phyloP scores from a whole-genome alignment of 2,797 vertebrate species.

The Melanotaenia boesemani region DNA sequence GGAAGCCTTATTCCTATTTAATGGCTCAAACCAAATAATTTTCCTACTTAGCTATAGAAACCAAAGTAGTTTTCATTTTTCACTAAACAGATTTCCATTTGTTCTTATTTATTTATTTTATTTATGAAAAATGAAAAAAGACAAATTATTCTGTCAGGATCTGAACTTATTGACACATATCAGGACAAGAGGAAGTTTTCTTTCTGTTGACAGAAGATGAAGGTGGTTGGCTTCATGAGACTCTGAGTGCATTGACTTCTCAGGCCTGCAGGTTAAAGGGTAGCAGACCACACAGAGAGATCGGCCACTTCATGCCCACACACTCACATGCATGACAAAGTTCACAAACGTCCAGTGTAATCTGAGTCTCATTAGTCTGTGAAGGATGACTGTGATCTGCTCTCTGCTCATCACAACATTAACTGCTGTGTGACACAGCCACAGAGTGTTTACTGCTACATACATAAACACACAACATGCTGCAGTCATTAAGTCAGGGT shows the following conservation, averaged over 20 bases:
- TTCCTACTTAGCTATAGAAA: too few relatives aligned
- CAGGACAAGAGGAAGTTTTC: too few relatives aligned
- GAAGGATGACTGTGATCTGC: conserved; percentile 28
- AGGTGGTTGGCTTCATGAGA: neutral
- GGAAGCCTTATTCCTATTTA: too few relatives aligned
- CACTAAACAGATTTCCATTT: too few relatives aligned
- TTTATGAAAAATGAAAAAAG: too few relatives aligned
- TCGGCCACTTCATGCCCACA: conserved; percentile 16
- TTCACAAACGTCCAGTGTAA: conserved; percentile 57
- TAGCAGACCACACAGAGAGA: conserved; percentile 37
- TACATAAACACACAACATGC: conserved; percentile 18
- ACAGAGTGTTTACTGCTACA: conserved; percentile 33
- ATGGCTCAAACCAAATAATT: too few relatives aligned
- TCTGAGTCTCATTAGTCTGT: conserved; percentile 49
- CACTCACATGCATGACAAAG: conserved; percentile 37
- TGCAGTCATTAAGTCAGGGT: too few relatives aligned
- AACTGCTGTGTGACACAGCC: conserved; percentile 42
- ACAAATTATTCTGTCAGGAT: too few relatives aligned
- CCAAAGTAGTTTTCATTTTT: too few relatives aligned
- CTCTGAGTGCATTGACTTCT: neutral
- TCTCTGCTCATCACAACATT: conserved; percentile 51
- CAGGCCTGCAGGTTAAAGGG: neutral
- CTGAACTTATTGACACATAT: too few relatives aligned
- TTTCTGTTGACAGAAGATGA: too few relatives aligned
- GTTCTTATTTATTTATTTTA: too few relatives aligned